These are phyloP conservation scores for Daktulosphaira vitifoliae DNA, from an alignment of 1,140 invertebrate species.

Conservation along the genomic window DNA sequence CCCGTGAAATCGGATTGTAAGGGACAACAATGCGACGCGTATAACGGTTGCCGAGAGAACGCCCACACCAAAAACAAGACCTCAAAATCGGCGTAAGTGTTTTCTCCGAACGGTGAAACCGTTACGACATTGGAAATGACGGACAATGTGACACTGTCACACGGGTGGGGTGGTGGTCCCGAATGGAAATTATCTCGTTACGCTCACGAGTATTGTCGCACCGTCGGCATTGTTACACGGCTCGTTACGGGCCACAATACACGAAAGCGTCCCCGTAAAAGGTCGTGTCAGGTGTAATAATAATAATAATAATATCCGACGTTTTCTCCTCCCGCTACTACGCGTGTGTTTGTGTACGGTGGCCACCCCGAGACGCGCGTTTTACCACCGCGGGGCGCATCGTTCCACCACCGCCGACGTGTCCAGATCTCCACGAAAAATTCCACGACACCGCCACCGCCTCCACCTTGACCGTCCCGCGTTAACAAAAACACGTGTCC, in stretches of 20 bases:
- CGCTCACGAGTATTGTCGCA: neutral
- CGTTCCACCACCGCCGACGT: neutral
- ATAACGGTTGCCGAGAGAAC: neutral
- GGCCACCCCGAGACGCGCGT: neutral
- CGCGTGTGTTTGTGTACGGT: neutral
- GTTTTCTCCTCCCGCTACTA: neutral
- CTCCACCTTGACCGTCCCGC: neutral
- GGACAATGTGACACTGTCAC: neutral
- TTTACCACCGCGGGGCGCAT: neutral
- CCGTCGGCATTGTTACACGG: neutral
- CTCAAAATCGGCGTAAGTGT: neutral
- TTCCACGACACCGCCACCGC: neutral
- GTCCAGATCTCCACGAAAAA: too few relatives aligned
- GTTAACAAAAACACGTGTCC: neutral
- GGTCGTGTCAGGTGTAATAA: too few relatives aligned
- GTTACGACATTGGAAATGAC: neutral
- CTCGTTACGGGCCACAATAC: too few relatives aligned
- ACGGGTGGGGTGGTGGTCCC: neutral
- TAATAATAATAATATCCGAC: too few relatives aligned
- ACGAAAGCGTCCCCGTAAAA: too few relatives aligned
- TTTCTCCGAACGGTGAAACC: neutral
- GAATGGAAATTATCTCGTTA: slow-evolving; percentile 17
- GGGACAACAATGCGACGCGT: neutral
- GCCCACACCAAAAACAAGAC: slow-evolving; percentile 6
- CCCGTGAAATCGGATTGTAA: slow-evolving; percentile 14